Evolutionary conservation across 2,113 vertebrate species (phyloP).

Genomic region (Mus pahari): DNA sequence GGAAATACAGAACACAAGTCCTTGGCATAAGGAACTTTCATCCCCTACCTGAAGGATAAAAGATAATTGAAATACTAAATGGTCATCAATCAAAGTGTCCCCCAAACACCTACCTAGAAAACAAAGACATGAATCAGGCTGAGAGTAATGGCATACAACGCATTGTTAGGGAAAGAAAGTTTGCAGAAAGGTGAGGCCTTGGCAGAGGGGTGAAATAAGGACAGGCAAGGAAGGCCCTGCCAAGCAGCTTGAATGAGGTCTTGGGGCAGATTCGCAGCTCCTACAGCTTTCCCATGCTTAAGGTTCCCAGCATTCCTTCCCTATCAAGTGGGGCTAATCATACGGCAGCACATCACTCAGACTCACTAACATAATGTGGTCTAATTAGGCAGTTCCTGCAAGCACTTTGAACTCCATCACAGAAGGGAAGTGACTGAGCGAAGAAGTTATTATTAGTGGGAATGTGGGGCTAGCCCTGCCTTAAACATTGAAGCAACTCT

Average conservation of each 20-base stretch:
- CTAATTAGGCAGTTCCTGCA: constrained; percentile 58
- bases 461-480: not conserved
- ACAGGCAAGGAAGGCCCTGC: too few species aligned
- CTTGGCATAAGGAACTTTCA: not conserved
- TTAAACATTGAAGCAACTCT: constrained; percentile 4
- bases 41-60: not conserved
- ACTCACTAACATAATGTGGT: constrained; percentile 54
- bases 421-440: constrained; percentile 53
- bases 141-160: not conserved
- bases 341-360: not conserved
- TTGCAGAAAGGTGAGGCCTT: not conserved
- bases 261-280: not conserved
- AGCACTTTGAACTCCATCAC: constrained; percentile 67
- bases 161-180: not conserved
- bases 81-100: not conserved
- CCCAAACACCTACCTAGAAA: not conserved
- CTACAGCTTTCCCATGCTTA: constrained; percentile 47
- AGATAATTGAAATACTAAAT: constrained; percentile 1
- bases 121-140: not conserved
- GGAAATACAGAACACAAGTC: constrained; percentile 11
- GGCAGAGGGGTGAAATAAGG: not conserved
- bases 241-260: not conserved
- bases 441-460: constrained; percentile 58
- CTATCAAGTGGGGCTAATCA: constrained; percentile 59
- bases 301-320: not conserved